These are phyloP conservation scores for Psephotus haematonotus DNA, from an alignment of 2,113 vertebrate genomes.

Conservation along the genomic window DNA sequence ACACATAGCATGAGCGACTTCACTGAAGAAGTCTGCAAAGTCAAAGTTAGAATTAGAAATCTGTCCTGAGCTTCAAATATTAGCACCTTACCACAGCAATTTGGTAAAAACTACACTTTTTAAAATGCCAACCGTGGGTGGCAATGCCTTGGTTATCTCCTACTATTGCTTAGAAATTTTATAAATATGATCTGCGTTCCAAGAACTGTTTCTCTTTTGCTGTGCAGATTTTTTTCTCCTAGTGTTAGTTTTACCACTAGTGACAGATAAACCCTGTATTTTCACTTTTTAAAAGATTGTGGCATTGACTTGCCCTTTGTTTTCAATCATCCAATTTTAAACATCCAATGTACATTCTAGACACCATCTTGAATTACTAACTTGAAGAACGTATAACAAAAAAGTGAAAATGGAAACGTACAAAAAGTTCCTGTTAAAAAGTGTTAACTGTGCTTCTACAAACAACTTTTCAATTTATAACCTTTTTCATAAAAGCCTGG, in stretches of 20 bases:
- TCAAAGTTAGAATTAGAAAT: not conserved
- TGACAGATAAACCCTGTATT: not conserved
- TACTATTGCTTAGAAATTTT: not conserved
- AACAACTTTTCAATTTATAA: not conserved
- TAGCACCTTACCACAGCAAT: not conserved
- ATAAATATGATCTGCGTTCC: not conserved
- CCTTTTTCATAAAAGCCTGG: not conserved
- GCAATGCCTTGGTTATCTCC: not conserved
- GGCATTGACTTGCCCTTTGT: not conserved
- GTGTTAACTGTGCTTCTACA: not conserved
- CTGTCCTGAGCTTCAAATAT: not conserved
- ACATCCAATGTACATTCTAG: not conserved
- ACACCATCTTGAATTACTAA: not conserved
- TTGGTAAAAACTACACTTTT: not conserved
- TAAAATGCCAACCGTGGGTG: not conserved
- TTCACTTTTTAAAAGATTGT: not conserved
- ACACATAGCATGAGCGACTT: not conserved
- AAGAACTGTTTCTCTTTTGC: not conserved
- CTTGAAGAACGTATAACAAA: not conserved
- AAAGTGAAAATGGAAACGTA: not conserved
- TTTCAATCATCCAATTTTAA: not conserved
- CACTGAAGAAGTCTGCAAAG: not conserved
- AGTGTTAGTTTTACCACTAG: not conserved
- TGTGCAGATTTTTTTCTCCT: not conserved
- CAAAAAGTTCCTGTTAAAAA: not conserved